Conservation (phyloP, 2,797 vertebrate genomes). For the Morus bassanus region DNA sequence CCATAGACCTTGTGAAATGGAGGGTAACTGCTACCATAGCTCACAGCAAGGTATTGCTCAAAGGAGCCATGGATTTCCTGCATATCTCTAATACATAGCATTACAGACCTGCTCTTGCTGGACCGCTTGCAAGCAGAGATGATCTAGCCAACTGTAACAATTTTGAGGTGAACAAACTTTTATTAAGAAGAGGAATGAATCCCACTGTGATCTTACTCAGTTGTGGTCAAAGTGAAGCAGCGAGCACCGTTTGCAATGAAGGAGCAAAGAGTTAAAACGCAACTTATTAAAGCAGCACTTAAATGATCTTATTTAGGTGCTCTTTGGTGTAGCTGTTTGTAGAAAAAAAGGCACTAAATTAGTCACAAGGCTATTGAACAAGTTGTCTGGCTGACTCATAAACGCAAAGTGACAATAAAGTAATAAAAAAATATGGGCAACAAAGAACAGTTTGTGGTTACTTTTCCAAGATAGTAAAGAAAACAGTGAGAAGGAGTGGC, state of each 20-base stretch:
- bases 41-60: not conserved
- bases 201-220: not conserved
- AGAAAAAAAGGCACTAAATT: constrained; percentile 19
- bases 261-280: not conserved
- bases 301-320: not conserved
- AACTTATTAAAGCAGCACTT: not conserved
- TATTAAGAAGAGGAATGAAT: not conserved
- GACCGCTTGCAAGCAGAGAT: not conserved
- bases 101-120: not conserved
- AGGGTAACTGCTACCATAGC: not conserved
- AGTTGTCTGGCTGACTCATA: constrained; percentile 67
- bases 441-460: not conserved
- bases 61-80: constrained; percentile 13
- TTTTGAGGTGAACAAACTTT: not conserved
- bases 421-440: constrained; percentile 9
- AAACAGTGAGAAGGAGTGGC: not conserved
- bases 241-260: not conserved
- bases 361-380: constrained; percentile 38
- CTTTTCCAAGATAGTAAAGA: constrained; percentile 45
- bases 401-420: constrained; percentile 28
- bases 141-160: not conserved
- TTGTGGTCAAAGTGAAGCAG: constrained; percentile 14
- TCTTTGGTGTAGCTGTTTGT: not conserved
- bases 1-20: not conserved
- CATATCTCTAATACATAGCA: not conserved